Evolutionary conservation across 2,888 invertebrate species (phyloP), one percentile per base, ranked within the genome.

Genomic region (Oligia latruncula): DNA sequence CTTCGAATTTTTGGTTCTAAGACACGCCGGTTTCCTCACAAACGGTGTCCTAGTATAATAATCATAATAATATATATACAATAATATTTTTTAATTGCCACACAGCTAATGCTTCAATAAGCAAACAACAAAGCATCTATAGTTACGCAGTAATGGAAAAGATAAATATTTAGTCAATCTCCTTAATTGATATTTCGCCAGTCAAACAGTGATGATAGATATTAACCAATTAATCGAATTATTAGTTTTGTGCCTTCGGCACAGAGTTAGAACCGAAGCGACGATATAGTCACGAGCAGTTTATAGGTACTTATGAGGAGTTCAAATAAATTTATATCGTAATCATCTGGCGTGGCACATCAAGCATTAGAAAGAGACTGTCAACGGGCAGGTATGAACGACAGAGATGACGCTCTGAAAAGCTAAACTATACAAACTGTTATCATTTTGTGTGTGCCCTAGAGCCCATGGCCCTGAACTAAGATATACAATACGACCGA

Each of bases 141-240:
- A 64, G 67, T 66, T 74, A 66, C 74, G 76, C 43, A 77, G 66
- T 86, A 70, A 67, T 73, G 49, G 72, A 49, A 78, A 46, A 78
- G 85, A 76, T 81, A 67, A 84, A 80, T 79, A 78, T 77, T 80
- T 80, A 73, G 77, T 77, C 85, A 88, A 88, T 90, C 80, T 66
- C 81, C 74, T 82, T 88, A 87, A 90, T 90, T 87, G 83, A 71
- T 83, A 74, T 76, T 81, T 81, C 64, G 80, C 74, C 74, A 75
- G 77, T 87, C 84, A 83, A 82, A 71, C 78, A 77, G 71, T 75
- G 76, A 58, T 82, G 71, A 76, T 74, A 64, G 75, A 82, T 77
- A 82, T 55, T 79, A 83, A 76, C 74, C 76, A 84, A 90, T 89
- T 89, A 87, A 83, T 77, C 71, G 75, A 80, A 83, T 82, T 87